Evolutionary conservation across 2,113 vertebrate species (phyloP).

Genomic region (Eulemur macaco): DNA sequence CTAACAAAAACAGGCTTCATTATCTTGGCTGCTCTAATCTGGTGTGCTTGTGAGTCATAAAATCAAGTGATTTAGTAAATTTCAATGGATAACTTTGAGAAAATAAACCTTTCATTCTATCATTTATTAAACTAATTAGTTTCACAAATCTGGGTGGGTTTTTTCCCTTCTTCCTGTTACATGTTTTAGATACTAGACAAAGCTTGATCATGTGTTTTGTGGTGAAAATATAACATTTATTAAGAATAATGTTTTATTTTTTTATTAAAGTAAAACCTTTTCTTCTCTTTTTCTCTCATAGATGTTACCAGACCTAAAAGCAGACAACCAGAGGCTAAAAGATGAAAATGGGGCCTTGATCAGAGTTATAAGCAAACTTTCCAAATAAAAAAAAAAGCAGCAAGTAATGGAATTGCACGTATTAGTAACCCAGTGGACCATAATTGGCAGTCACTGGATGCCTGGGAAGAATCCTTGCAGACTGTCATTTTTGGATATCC

Average conservation of each 20-base stretch:
- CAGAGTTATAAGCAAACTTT: constrained; percentile 97
- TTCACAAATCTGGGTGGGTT: constrained; percentile 2
- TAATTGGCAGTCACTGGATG: constrained; percentile 85
- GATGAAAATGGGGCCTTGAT: constrained; percentile 99
- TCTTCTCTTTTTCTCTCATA: constrained; percentile 79
- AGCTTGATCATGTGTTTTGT: constrained; percentile 70
- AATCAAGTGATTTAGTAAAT: constrained; percentile 24
- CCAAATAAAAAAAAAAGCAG: constrained; percentile 92
- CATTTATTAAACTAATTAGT: constrained; percentile 64
- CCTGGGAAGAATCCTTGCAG: constrained; percentile 82
- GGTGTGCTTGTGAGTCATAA: constrained; percentile 53
- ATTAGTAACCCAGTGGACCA: constrained; percentile 89
- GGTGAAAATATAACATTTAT: constrained; percentile 57
- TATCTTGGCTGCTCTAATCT: constrained; percentile 68
- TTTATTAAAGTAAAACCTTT: constrained; percentile 42
- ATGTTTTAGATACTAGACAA: constrained; percentile 64
- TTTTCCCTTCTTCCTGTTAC: background rate
- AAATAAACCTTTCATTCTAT: constrained; percentile 61
- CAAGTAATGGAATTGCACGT: constrained; percentile 92
- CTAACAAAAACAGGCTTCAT: constrained; percentile 63
- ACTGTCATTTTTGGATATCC: constrained; percentile 86
- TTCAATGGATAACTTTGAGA: constrained; percentile 42
- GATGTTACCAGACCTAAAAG: constrained; percentile 99
- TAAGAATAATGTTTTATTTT: constrained; percentile 10
- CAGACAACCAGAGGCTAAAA: constrained; percentile 99